Percentiles rank a stretch among this genome's conserved stretches.
Evolutionary conservation across 2,797 vertebrate genomes (phyloP).

Genomic region (Myotis pilosus): DNA sequence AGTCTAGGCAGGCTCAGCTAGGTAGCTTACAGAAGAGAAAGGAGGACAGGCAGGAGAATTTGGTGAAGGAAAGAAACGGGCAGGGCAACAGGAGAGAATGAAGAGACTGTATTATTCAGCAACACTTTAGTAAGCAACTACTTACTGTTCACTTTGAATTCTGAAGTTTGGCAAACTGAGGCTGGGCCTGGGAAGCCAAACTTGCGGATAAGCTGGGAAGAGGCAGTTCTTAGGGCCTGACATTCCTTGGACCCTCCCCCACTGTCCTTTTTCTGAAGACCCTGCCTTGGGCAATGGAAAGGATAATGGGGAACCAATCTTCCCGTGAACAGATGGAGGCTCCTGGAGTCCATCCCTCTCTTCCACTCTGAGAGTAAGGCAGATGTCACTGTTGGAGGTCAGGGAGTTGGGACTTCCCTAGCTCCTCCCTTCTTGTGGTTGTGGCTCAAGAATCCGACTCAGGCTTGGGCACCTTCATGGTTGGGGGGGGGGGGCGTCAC

Average conservation of each 20-base stretch:
- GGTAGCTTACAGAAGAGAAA: not conserved
- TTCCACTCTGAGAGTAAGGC: not conserved
- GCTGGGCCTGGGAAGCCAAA: not conserved
- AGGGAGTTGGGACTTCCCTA: not conserved
- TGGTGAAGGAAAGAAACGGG: not conserved
- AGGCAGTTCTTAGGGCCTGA: not conserved
- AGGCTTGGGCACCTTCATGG: not conserved
- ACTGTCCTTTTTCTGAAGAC: not conserved
- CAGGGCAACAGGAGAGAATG: not conserved
- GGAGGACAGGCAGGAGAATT: not conserved
- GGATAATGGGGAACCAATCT: not conserved
- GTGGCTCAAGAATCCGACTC: not conserved
- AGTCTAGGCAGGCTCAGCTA: not conserved
- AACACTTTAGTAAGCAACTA: not conserved
- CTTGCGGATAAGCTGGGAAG: not conserved
- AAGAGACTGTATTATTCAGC: not conserved
- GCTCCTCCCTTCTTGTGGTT: not conserved
- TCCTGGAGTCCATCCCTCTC: not conserved
- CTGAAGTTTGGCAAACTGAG: not conserved
- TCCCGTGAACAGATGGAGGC: not conserved
- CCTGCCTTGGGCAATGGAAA: not conserved
- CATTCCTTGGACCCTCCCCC: not conserved
- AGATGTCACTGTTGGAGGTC: not conserved
- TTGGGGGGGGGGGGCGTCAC: too few relatives aligned
- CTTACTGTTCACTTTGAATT: accelerated